phyloP scores from a whole-genome alignment of 2,797 vertebrate species.

The Synanceia verrucosa region DNA sequence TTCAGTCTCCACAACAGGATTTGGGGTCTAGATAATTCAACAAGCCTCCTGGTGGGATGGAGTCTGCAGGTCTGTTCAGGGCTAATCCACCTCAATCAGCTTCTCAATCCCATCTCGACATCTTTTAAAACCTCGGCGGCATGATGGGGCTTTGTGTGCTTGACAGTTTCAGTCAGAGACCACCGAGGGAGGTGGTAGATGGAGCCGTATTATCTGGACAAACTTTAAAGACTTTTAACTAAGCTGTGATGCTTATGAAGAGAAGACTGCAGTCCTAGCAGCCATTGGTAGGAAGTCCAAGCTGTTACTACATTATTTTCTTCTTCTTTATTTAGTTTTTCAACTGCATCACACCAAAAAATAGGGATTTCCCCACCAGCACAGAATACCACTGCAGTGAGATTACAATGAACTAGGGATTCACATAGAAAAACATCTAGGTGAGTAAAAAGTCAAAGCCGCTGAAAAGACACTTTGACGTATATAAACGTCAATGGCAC shows the following conservation, averaged over 20 bases:
- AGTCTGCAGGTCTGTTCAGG: neutral
- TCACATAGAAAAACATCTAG: no score
- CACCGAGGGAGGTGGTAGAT: slow-evolving; percentile 22
- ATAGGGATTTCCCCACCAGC: neutral
- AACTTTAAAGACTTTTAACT: neutral
- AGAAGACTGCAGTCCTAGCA: neutral
- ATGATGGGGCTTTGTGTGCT: slow-evolving; percentile 21
- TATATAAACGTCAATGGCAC: no score
- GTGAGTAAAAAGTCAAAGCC: no score
- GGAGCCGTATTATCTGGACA: neutral
- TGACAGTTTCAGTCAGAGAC: slow-evolving; percentile 26
- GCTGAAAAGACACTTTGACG: no score
- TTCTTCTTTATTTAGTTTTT: neutral
- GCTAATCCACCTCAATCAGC: slow-evolving; percentile 6
- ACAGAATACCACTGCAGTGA: neutral
- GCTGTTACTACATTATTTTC: neutral
- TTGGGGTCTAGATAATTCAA: slow-evolving; percentile 8
- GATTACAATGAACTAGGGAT: no score
- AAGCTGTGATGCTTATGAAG: neutral
- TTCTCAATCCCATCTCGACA: slow-evolving; percentile 2
- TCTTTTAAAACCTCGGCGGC: slow-evolving; percentile 12
- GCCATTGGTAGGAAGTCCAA: neutral
- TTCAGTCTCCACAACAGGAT: neutral
- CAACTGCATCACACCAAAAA: neutral
- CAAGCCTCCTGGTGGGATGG: neutral